Base-by-base conservation (phyloP, 1,140 invertebrate species). In the Drosophila busckii region DNA sequence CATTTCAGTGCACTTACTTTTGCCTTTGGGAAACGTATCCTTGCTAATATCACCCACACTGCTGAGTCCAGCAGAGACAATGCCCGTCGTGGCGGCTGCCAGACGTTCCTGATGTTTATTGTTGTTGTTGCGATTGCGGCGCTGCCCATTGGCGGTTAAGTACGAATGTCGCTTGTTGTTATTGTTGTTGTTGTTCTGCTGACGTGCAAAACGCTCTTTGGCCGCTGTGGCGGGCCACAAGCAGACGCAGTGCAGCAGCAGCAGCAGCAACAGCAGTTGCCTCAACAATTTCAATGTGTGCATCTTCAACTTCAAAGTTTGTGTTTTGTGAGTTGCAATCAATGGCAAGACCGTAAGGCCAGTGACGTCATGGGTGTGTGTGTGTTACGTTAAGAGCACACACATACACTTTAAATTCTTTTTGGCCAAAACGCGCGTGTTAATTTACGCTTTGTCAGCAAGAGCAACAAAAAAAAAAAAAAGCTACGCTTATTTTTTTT, bases 21-120 rank as follows among this genome's bases (percentile, higher is more conserved):
- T 87, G 53, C 86, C 86, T 48, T 87, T 87, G 28, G 87, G 84
- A 25, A 87, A 87, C 34, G 83, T 85, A 9, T 75, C 66, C 56
- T 82, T 85, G 29, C 40, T 52, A 40, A 64, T 59, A 9, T 73
- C 71, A 12, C 56, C 68, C 12, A 66, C 40, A 22, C 32, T 41
- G 16, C 5, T 19, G 17, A 23, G 20, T 50, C 20, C 40, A 25
- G 4, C 16, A 16, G 7, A 45, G 13, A 10, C 45, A 9, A 50
- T 41, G n/a, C n/a, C n/a, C n/a, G n/a, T n/a, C n/a, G n/a, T n/a
- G n/a, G n/a, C n/a, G n/a, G n/a, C n/a, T n/a, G n/a, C n/a, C n/a
- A n/a, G n/a, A n/a, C n/a, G n/a, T n/a, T n/a, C n/a, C n/a, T n/a
- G n/a, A n/a, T n/a, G n/a, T n/a, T n/a, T n/a, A n/a, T n/a, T n/a